These are phyloP conservation scores for Apodemus agrarius DNA, from an alignment of 2,797 vertebrate genomes.

Conservation along the genomic window DNA sequence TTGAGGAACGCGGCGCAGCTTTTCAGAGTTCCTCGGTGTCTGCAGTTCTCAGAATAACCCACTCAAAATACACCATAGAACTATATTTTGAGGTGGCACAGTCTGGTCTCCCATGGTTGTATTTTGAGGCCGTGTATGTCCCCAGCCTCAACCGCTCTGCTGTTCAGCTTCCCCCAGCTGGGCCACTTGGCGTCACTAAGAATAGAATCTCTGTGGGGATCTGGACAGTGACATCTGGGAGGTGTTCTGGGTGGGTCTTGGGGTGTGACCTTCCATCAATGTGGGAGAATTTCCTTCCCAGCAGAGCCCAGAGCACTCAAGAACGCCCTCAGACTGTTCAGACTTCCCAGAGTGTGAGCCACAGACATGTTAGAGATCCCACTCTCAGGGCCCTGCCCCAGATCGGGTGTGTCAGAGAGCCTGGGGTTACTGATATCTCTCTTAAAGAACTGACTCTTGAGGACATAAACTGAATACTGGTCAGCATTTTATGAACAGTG, in stretches of 20 bases:
- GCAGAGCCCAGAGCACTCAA: neutral
- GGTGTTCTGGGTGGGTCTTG: too few species aligned
- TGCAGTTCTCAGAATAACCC: constrained; percentile 49
- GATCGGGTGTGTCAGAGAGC: neutral
- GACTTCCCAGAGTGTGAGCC: neutral
- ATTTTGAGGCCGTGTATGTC: neutral
- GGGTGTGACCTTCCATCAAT: neutral
- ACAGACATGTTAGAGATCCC: neutral
- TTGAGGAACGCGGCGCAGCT: neutral
- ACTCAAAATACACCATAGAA: neutral
- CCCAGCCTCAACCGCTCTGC: neutral
- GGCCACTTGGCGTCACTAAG: neutral
- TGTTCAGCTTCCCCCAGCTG: neutral
- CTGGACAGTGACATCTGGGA: neutral
- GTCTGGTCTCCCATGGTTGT: neutral
- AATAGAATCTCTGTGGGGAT: neutral
- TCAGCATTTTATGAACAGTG: neutral
- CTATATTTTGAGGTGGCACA: constrained; percentile 3
- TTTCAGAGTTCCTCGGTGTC: neutral
- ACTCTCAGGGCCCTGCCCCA: neutral
- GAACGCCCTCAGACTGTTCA: neutral
- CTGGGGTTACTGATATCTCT: neutral
- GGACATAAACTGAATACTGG: neutral
- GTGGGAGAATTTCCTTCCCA: neutral
- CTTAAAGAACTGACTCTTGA: neutral